Base-by-base conservation (phyloP, 2,113 vertebrate genomes). In the Colistium nudipinnis region DNA sequence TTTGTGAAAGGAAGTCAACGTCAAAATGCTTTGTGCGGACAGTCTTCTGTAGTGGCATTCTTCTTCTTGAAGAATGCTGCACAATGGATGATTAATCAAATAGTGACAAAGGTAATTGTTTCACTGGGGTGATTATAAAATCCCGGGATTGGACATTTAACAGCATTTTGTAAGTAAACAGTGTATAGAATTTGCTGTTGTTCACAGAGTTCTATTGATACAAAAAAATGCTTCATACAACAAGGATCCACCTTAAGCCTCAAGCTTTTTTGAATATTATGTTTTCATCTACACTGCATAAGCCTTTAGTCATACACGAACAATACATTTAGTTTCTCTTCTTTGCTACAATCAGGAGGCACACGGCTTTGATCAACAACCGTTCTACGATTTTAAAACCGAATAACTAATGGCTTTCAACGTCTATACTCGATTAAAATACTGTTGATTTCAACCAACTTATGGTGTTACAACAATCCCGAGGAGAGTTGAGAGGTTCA, bases 201-300 rank as follows among this genome's bases (percentile, higher is more conserved):
- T n/a, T n/a, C n/a, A n/a, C n/a, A n/a, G n/a, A n/a, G n/a, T n/a
- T n/a, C n/a, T n/a, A n/a, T n/a, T n/a, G n/a, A n/a, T n/a, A n/a
- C n/a, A n/a, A n/a, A n/a, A n/a, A n/a, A n/a, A n/a, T n/a, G 48
- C 20, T 45, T 47, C 56, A 70, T 66, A 48, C 65, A 12, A 27
- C 13, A 45, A 55, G 39, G 24, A 71, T 71, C n/a, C 64, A 24
- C 54, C 60, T 16, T 41, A 60, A 76, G 24, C 33, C 35, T 24
- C 19, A 28, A 66, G 57, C 31, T 9, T 61, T n/a, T 62, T 36
- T 56, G 4, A 31, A n/a, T 38, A 73, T 61, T 9, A 41, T 8
- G 48, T 19, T 31, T 47, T 41, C n/a, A 35, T 59, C 10, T 20
- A 47, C 43, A 62, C 24, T 51, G 16, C 24, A 12, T 44, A 49